phyloP scores from a whole-genome alignment of 2,113 vertebrate species.

The Illadopsis cleaveri region DNA sequence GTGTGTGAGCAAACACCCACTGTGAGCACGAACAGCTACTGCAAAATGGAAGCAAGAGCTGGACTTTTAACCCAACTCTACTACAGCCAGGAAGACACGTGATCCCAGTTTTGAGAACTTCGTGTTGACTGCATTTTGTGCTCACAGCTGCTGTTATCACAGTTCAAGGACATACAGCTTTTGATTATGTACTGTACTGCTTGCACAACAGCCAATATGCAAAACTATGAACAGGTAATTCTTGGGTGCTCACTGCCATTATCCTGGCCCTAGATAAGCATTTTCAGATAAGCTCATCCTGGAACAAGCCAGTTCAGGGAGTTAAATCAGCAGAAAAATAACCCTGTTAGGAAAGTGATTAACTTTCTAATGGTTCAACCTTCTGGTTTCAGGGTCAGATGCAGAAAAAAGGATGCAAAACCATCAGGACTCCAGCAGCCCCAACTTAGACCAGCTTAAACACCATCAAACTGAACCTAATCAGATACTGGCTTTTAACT shows the following conservation, averaged over 20 bases:
- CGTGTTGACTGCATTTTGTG: neutral
- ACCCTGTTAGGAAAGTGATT: neutral
- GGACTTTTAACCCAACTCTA: neutral
- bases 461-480: neutral
- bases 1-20: neutral
- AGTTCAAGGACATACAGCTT: neutral
- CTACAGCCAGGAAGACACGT: neutral
- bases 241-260: neutral
- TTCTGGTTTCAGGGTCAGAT: neutral
- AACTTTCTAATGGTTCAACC: neutral
- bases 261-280: neutral
- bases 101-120: neutral
- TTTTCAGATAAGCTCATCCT: neutral
- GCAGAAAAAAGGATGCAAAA: neutral
- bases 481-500: neutral
- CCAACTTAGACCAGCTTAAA: neutral
- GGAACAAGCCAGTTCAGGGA: neutral
- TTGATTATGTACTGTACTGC: neutral
- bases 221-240: neutral
- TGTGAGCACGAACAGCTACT: neutral
- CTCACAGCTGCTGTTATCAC: neutral
- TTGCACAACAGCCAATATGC: neutral
- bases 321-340: neutral
- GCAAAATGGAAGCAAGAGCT: neutral
- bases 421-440: neutral